These are phyloP conservation scores for Caenorhabditis sinica DNA, from an alignment of 2,888 invertebrate species.

Conservation along the genomic window DNA sequence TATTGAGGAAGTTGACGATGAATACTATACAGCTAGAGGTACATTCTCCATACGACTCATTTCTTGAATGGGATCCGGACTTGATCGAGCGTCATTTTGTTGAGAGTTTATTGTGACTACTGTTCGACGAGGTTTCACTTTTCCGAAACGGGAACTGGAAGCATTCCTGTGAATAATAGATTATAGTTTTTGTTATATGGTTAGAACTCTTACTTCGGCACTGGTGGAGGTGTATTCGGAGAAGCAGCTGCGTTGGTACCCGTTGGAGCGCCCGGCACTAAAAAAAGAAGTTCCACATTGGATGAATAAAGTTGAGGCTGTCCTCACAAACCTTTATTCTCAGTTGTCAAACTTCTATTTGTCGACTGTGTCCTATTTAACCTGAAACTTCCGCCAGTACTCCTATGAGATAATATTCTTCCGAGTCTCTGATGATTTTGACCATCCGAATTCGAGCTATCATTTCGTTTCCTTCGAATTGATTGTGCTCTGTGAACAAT, in stretches of 20 bases:
- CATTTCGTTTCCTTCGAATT: constrained; percentile 76
- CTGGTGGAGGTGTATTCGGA: constrained; percentile 57
- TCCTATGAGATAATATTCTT: constrained; percentile 75
- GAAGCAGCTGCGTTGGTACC: constrained; percentile 37
- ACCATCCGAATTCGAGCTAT: constrained; percentile 73
- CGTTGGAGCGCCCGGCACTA: constrained; percentile 18
- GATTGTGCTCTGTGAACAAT: constrained; percentile 73
- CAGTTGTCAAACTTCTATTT: constrained; percentile 73
- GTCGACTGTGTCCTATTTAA: constrained; percentile 78
- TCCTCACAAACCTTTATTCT: constrained; percentile 60
- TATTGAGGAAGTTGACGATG: not conserved
- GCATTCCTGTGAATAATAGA: not conserved
- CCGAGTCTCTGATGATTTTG: constrained; percentile 73
- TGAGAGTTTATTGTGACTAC: constrained; percentile 73
- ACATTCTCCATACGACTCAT: constrained; percentile 62
- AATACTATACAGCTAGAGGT: constrained; percentile 59
- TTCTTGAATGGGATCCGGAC: constrained; percentile 61
- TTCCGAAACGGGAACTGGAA: constrained; percentile 63
- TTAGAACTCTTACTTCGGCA: constrained; percentile 40
- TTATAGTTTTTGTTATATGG: not conserved
- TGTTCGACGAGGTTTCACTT: constrained; percentile 71
- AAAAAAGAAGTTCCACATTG: not conserved
- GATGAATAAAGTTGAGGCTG: too few species aligned
- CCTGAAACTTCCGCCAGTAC: constrained; percentile 80
- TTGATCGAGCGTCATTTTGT: constrained; percentile 48